phyloP scores from a whole-genome alignment of 2,888 invertebrate genomes.

The Ypsolopha scabrella region DNA sequence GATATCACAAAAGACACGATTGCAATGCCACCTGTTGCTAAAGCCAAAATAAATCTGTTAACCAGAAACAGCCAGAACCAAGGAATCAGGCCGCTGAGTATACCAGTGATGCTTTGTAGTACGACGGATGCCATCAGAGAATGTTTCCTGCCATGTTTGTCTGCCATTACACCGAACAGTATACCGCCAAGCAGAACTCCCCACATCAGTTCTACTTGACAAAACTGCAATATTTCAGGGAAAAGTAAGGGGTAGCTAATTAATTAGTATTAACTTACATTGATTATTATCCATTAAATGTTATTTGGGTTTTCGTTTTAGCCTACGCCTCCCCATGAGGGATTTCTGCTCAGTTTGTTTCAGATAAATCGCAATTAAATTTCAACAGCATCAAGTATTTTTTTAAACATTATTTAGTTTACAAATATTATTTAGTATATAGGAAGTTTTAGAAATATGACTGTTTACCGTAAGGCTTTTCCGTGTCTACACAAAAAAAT shows the following conservation, averaged over 20 bases:
- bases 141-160: slow-evolving; percentile 71
- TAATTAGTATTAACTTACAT: neutral
- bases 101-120: slow-evolving; percentile 63
- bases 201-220: slow-evolving; percentile 73
- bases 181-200: slow-evolving; percentile 73
- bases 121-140: slow-evolving; percentile 68
- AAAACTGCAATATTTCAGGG: slow-evolving; percentile 36
- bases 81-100: slow-evolving; percentile 62
- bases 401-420: neutral
- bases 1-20: slow-evolving; percentile 76
- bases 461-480: too few relatives aligned
- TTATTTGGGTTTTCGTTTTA: too few relatives aligned
- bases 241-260: too few relatives aligned
- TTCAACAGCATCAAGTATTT: too few relatives aligned
- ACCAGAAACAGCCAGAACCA: slow-evolving; percentile 65
- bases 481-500: too few relatives aligned
- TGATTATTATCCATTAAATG: neutral
- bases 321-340: too few relatives aligned
- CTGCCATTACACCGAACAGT: slow-evolving; percentile 71
- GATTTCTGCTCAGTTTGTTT: neutral
- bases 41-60: slow-evolving; percentile 66
- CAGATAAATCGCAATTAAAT: too few relatives aligned
- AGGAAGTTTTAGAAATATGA: too few relatives aligned
- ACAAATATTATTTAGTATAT: too few relatives aligned
- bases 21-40: slow-evolving; percentile 73